Evolutionary conservation across 2,888 invertebrate species (phyloP).

Genomic region (Cephalotes varians): DNA sequence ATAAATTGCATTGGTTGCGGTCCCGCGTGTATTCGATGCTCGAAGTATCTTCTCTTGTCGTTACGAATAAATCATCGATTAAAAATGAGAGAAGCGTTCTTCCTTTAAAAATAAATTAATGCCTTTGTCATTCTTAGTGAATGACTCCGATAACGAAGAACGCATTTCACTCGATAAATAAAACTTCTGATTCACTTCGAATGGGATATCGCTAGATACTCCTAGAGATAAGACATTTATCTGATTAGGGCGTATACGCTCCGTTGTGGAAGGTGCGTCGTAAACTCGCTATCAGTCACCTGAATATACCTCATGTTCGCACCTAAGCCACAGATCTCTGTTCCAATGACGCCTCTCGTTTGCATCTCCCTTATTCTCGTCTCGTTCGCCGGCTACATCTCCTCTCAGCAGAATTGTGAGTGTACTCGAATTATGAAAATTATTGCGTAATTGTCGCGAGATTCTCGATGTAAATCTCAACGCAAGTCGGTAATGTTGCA

Average conservation of each 20-base stretch:
- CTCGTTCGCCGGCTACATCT: conserved; percentile 1
- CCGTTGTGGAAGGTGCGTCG: conserved; percentile 29
- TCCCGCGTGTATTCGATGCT: background rate
- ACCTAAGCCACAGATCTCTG: background rate
- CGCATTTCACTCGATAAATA: conserved; percentile 23
- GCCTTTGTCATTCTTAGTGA: background rate
- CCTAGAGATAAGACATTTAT: conserved; percentile 69
- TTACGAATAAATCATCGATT: background rate
- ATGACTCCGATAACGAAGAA: background rate
- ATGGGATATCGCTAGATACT: conserved; percentile 40
- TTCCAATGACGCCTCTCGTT: conserved; percentile 40
- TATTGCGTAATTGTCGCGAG: background rate
- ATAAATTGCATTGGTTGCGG: background rate
- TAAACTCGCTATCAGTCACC: conserved; percentile 1
- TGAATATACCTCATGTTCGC: conserved; percentile 4
- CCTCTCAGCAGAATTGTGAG: conserved; percentile 48
- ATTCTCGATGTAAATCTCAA: background rate
- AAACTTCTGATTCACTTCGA: conserved; percentile 55
- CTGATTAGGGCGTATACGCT: conserved; percentile 58
- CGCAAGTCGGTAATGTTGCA: background rate
- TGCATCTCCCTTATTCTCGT: conserved; percentile 30
- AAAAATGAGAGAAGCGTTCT: background rate
- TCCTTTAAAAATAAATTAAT: background rate
- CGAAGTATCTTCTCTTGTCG: background rate
- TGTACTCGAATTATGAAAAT: conserved; percentile 29